phyloP scores from a whole-genome alignment of 2,888 invertebrate species.

The Azorinus chamasolen region DNA sequence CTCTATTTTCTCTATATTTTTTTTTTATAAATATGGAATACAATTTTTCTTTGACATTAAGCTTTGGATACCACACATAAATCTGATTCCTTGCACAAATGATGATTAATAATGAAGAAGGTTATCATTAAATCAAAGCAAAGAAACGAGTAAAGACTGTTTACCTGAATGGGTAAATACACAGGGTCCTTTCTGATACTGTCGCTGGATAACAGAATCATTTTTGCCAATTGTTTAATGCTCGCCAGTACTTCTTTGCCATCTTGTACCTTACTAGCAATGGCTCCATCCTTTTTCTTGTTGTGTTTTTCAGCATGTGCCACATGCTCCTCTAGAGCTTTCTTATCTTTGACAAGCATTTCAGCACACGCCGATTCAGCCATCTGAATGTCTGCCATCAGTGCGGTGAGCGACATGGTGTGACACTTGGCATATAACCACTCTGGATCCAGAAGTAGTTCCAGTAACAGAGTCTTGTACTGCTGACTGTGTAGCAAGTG shows the following conservation, averaged over 20 bases:
- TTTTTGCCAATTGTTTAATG: constrained; percentile 61
- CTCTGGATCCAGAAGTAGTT: constrained; percentile 97
- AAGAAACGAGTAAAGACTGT: too few species aligned
- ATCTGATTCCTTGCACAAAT: too few species aligned
- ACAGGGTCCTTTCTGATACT: constrained; percentile 67
- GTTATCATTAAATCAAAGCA: too few species aligned
- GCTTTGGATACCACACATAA: too few species aligned
- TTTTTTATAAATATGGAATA: too few species aligned
- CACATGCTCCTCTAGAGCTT: constrained; percentile 7
- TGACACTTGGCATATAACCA: constrained; percentile 98
- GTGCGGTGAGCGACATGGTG: constrained; percentile 97
- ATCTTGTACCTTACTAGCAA: constrained; percentile 37
- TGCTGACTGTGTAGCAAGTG: constrained; percentile 71
- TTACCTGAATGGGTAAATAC: constrained; percentile 43
- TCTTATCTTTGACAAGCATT: constrained; percentile 19
- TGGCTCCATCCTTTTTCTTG: constrained; percentile 22
- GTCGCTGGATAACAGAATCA: constrained; percentile 70
- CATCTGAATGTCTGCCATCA: constrained; percentile 93
- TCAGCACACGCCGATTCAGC: constrained; percentile 48
- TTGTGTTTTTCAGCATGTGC: neutral
- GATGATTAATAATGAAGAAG: too few species aligned
- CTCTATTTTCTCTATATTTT: too few species aligned
- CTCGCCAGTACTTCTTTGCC: constrained; percentile 51
- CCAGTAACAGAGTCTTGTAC: constrained; percentile 90
- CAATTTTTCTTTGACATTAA: too few species aligned